Evolutionary conservation across 2,113 vertebrate species (phyloP), one percentile per base, ranked within the genome.

Genomic region (Pachycephala philippinensis): DNA sequence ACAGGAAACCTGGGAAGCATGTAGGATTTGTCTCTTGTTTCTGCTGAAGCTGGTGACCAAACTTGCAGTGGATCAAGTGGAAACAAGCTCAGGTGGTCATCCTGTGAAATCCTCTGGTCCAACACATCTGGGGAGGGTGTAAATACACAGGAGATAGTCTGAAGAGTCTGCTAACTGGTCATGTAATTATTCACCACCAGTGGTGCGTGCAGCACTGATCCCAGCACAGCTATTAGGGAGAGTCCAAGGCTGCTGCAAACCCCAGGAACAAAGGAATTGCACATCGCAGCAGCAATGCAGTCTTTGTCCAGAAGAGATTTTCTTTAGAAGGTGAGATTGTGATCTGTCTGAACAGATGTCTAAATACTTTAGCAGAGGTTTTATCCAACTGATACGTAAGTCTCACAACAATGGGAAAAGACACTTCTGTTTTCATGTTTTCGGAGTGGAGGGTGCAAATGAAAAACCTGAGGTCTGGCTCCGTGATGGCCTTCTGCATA

Each of bases 201-300:
- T 52, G 35, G 20, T 54, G 15, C 0, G 0, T 70, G 57, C 52
- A 74, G 39, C 26, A 7, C 2, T 0, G 2, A 71, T 76, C 37
- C 53, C 28, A 68, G 17, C 24, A 47, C 35, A 91, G 33, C 30
- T 39, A 45, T 64, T 50, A 5, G 1, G 5, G 59, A 72, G 13
- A 68, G 56, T 66, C 47, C 13, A 39, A 81, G 49, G n/a, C 64
- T 77, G 39, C 42, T 8, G 6, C 71, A 78, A 39, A 60, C 35
- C 30, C 35, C 7, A 3, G 47, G 47, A 60, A 47, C 11, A 23
- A 88, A 65, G 33, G 60, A 63, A 18, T 50, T 2, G 1, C 60
- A 63, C 56, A 18, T 50, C 0, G 0, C 4, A 6, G n/a, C 47
- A 78, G 52, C 0, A 1, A 16, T 2, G 1, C 0, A 1, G 45